These are phyloP conservation scores for Ischnus inquisitorius DNA, from an alignment of 2,888 invertebrate species.

Conservation along the genomic window DNA sequence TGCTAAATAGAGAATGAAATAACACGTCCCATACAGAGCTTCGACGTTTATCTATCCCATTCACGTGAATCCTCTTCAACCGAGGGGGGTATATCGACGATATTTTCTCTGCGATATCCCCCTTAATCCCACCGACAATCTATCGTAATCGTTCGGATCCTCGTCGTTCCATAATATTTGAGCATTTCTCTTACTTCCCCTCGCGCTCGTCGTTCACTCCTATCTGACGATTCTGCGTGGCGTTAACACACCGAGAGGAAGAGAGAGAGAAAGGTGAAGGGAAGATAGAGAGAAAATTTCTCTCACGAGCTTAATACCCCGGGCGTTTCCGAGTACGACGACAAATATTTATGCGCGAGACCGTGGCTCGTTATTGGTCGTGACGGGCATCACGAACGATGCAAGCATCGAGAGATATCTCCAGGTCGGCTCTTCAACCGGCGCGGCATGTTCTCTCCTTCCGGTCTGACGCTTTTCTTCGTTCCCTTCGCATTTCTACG, in stretches of 20 bases:
- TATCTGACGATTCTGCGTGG: constrained; percentile 44
- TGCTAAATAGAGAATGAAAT: constrained; percentile 5
- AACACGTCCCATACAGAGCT: constrained; percentile 16
- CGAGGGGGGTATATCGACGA: background rate
- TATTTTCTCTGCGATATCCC: constrained; percentile 39
- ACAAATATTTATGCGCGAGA: constrained; percentile 60
- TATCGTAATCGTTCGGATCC: constrained; percentile 60
- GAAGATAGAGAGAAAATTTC: background rate
- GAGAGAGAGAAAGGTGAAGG: background rate
- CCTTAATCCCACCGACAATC: constrained; percentile 36
- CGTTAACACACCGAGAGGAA: background rate
- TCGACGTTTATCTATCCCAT: constrained; percentile 54
- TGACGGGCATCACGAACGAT: constrained; percentile 26
- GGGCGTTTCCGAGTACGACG: constrained; percentile 15
- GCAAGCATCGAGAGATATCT: background rate
- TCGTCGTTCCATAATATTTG: constrained; percentile 45
- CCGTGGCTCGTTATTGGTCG: constrained; percentile 54
- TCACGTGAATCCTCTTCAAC: constrained; percentile 12
- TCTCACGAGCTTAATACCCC: constrained; percentile 25
- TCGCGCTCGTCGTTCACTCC: background rate
- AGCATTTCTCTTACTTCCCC: constrained; percentile 37
- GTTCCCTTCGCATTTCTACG: background rate
- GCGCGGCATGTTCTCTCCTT: background rate
- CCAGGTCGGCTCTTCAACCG: too few species aligned
- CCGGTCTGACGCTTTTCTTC: background rate